Evolutionary conservation across 2,113 vertebrate species (phyloP), one percentile per base, ranked within the genome.

Genomic region (Paramormyrops kingsleyae): DNA sequence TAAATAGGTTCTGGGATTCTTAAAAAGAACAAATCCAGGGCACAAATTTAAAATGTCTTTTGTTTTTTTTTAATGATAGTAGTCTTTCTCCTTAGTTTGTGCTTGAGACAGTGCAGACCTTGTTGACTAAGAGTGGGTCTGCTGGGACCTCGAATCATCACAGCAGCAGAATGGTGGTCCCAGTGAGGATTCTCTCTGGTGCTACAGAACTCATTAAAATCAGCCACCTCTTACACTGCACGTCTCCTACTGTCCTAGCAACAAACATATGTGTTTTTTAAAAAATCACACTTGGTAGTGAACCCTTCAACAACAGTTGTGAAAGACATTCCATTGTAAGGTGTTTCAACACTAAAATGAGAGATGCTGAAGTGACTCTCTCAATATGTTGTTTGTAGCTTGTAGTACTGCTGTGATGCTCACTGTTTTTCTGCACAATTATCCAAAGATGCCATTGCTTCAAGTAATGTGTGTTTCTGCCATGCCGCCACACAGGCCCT

Each of bases 71-170:
- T 66, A 66, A 31, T 66, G 62, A 66, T 31, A 70, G n/a, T 31
- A n/a, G n/a, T 66, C 59, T 66, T 62, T 10, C n/a, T 66, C n/a
- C n/a, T 70, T 70, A 27, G 62, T 70, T 70, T 31, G 62, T 44
- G 35, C 31, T 3, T 83, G 77, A 83, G 39, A 44, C 15, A 12
- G 70, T 27, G 83, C 91, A 66, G 83, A 87, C 89, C 93, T 95
- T 94, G 95, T 95, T 95, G 95, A 95, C 93, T 92, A 46, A 88
- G 70, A 80, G 46, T 83, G n/a, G 4, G 87, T 44, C 94, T 92
- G 86, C n/a, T 12, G 94, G 91, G 94, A 90, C 56, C 91, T 90
- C 50, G n/a, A 17, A 90, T 90, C 91, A 87, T 91, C 89, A 89
- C 91, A 77, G 92, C 87, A 74, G 83, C 59, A 49, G 93, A 94